Base-by-base conservation (phyloP, 2,113 vertebrate species). In the Psilopogon haemacephalus region DNA sequence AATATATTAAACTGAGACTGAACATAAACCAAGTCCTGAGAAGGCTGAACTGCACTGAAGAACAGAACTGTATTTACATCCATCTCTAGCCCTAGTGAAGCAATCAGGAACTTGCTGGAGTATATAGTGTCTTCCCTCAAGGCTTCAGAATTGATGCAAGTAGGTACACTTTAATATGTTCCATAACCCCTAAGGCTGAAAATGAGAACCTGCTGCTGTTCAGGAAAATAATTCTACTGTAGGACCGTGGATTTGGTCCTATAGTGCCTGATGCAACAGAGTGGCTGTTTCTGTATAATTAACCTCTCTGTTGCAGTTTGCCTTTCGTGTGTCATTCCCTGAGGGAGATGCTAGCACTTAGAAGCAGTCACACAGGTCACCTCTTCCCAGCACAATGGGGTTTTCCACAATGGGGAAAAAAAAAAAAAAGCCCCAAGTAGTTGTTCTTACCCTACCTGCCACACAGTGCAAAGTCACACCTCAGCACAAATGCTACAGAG, bases 51-150 rank as follows among this genome's bases (percentile, higher is more conserved):
- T 72, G 55, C 46, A 35, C 1, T 14, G 32, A 69, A 44, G 52
- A 27, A 75, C 74, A 71, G 58, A 84, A 72, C 13, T 71, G 70
- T 78, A 54, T 76, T 84, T 76, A 50, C 10, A 12, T 69, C 14
- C 18, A 4, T 19, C 23, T 88, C 19, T 19, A 56, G 35, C 0
- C 0, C 59, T 32, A 32, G 9, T 15, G 63, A 55, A 82, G 42
- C 60, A 81, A 33, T 37, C 48, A 56, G 21, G 59, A 81, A 40
- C 50, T 84, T 73, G 35, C 44, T 71, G 26, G 52, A 62, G 54
- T 37, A 55, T 15, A 28, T 28, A 67, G 2, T 23, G 3, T 30
- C n/a, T 59, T 71, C 24, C 27, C 24, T 68, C 9, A 71, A 33
- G 9, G 1, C 42, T 73, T 76, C 52, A 33, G 28, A 60, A 42